Percentiles rank a stretch among this genome's conserved stretches.
Conservation (phyloP, 2,113 vertebrate genomes). For the Halichoeres trimaculatus region DNA sequence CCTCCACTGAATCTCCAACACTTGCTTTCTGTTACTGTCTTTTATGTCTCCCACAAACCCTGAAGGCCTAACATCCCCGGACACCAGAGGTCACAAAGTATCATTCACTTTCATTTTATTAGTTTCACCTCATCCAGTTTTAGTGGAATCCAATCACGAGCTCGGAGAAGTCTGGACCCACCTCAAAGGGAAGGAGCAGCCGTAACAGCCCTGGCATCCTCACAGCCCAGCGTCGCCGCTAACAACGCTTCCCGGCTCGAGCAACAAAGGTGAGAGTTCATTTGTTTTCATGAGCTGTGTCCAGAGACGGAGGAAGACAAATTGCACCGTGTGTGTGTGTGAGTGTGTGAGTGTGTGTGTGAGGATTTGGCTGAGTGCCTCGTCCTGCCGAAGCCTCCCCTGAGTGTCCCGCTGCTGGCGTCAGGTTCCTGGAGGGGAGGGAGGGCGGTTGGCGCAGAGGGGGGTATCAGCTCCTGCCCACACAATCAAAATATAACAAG, state of each 20-base stretch:
- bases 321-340: constrained; percentile 63
- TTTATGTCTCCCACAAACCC: constrained; percentile 56
- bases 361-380: constrained; percentile 76
- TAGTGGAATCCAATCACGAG: constrained; percentile 51
- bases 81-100: constrained; percentile 57
- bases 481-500: constrained; percentile 79
- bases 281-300: constrained; percentile 78
- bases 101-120: constrained; percentile 36
- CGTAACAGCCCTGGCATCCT: constrained; percentile 53
- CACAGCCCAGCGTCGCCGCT: constrained; percentile 65
- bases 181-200: constrained; percentile 45
- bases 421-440: constrained; percentile 71
- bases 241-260: constrained; percentile 58
- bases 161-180: constrained; percentile 23
- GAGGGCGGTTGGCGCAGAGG: constrained; percentile 51
- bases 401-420: constrained; percentile 68
- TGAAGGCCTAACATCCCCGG: constrained; percentile 43
- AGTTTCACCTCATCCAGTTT: constrained; percentile 39
- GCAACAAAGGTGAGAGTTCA: constrained; percentile 79
- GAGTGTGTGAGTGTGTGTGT: constrained; percentile 53
- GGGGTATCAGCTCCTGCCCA: constrained; percentile 76
- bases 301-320: constrained; percentile 75
- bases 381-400: constrained; percentile 66
- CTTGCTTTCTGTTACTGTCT: constrained; percentile 56
- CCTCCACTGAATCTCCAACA: constrained; percentile 66